A percentile compares a stretch with the other conserved stretches of the same genome.
Conservation (phyloP, 1,140 invertebrate genomes). For the Ostrea denselamellosa region DNA sequence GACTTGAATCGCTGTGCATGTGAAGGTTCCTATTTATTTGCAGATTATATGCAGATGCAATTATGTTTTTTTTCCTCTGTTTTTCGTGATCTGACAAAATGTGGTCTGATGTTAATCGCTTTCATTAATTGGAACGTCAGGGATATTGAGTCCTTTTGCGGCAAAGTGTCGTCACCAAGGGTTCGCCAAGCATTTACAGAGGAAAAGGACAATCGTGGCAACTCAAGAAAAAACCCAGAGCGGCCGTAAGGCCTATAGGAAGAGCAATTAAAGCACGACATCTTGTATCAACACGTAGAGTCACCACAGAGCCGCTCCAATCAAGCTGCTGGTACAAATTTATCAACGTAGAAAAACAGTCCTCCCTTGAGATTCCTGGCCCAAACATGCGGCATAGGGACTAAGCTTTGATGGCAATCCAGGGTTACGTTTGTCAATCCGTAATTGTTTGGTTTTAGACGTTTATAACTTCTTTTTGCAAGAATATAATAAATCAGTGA, state of each 20-base stretch:
- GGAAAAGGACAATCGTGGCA: background rate
- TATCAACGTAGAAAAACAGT: constrained; percentile 11
- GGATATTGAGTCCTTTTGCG: constrained; percentile 9
- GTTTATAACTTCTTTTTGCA: background rate
- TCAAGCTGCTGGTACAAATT: constrained; percentile 3
- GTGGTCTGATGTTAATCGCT: constrained; percentile 22
- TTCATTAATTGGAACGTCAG: constrained; percentile 24
- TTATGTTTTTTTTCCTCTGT: constrained; percentile 1
- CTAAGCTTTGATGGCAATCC: background rate
- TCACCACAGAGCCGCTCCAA: background rate
- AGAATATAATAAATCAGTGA: constrained; percentile 7
- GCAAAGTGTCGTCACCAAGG: constrained; percentile 9
- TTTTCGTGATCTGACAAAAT: constrained; percentile 27
- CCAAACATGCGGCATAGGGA: background rate
- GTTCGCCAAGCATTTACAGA: background rate
- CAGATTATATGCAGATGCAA: constrained; percentile 35
- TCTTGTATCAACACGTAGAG: constrained; percentile 4
- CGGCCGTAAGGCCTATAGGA: background rate
- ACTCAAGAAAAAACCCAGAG: background rate
- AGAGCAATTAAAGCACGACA: constrained; percentile 31
- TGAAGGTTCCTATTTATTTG: constrained; percentile 16
- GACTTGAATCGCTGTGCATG: constrained; percentile 3
- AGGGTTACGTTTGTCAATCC: constrained; percentile 10
- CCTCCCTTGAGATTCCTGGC: background rate
- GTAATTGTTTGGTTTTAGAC: background rate